phyloP scores from a whole-genome alignment of 2,888 invertebrate genomes.

The Kryphioiulus occultus region DNA sequence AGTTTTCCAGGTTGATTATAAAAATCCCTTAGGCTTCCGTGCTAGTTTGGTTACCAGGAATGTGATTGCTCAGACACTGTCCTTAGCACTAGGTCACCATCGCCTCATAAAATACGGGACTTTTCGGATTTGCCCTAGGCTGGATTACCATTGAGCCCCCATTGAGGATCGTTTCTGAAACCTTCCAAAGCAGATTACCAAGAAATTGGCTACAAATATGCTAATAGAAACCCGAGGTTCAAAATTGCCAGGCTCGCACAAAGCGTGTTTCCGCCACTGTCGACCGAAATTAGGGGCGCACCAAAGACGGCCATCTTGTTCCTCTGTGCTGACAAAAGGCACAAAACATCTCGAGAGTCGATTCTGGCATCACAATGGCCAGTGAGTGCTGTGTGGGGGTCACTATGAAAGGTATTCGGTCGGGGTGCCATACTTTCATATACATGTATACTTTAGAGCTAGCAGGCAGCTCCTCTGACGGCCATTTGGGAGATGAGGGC shows the following conservation, averaged over 20 bases:
- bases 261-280: background rate
- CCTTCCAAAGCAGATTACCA: too few relatives aligned
- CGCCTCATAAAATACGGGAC: too few relatives aligned
- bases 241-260: background rate
- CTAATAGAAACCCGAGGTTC: background rate
- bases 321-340: background rate
- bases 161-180: too few relatives aligned
- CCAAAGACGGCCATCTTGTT: background rate
- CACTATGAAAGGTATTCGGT: background rate
- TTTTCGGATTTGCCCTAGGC: too few relatives aligned
- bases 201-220: background rate
- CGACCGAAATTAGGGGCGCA: background rate
- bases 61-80: too few relatives aligned
- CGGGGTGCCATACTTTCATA: background rate
- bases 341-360: constrained; percentile 16
- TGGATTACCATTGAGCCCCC: too few relatives aligned
- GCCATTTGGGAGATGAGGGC: background rate
- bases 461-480: background rate
- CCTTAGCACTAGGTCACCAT: too few relatives aligned
- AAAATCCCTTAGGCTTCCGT: too few relatives aligned
- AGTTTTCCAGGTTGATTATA: too few relatives aligned
- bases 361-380: background rate
- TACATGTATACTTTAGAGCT: too few relatives aligned
- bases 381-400: background rate
- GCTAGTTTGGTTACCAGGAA: too few relatives aligned